These are phyloP conservation scores for Scarus forsteni DNA, from an alignment of 2,797 vertebrate genomes.

Conservation along the genomic window DNA sequence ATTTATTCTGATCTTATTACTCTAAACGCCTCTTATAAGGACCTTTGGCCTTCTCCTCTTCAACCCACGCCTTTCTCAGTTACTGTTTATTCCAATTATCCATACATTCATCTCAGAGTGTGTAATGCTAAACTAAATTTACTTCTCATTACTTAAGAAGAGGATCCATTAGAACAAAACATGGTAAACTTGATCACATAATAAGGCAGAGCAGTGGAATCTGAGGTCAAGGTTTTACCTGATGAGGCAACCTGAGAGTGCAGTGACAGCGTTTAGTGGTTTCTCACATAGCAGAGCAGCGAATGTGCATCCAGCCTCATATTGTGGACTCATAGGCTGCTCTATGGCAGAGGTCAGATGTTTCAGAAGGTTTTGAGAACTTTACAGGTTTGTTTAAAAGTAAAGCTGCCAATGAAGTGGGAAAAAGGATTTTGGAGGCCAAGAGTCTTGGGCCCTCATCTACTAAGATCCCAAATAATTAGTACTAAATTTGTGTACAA, in stretches of 20 bases:
- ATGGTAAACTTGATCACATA: slow-evolving; percentile 70
- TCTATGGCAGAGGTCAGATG: neutral
- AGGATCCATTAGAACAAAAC: slow-evolving; percentile 58
- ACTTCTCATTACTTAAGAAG: slow-evolving; percentile 71
- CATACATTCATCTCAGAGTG: slow-evolving; percentile 9
- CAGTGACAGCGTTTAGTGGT: slow-evolving; percentile 26
- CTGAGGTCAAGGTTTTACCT: slow-evolving; percentile 39
- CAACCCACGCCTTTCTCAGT: slow-evolving; percentile 6
- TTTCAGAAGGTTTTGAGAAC: neutral
- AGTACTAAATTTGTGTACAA: too few relatives aligned
- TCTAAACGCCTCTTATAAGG: neutral
- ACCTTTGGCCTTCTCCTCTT: slow-evolving; percentile 21
- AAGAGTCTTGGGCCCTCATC: too few relatives aligned
- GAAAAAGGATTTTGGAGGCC: too few relatives aligned
- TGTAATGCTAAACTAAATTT: slow-evolving; percentile 59
- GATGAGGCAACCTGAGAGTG: slow-evolving; percentile 65
- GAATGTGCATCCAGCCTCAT: slow-evolving; percentile 5
- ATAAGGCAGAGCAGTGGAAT: slow-evolving; percentile 58
- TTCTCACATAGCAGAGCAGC: slow-evolving; percentile 32
- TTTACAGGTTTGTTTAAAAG: neutral
- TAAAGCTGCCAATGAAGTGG: too few relatives aligned
- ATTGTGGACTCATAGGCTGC: slow-evolving; percentile 3
- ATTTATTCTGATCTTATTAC: slow-evolving; percentile 27
- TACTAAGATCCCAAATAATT: too few relatives aligned
- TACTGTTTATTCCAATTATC: slow-evolving; percentile 29